A percentile compares a stretch with the other conserved stretches of the same genome.
Conservation (phyloP, 2,797 vertebrate genomes). For the Steatocranus sp. region DNA sequence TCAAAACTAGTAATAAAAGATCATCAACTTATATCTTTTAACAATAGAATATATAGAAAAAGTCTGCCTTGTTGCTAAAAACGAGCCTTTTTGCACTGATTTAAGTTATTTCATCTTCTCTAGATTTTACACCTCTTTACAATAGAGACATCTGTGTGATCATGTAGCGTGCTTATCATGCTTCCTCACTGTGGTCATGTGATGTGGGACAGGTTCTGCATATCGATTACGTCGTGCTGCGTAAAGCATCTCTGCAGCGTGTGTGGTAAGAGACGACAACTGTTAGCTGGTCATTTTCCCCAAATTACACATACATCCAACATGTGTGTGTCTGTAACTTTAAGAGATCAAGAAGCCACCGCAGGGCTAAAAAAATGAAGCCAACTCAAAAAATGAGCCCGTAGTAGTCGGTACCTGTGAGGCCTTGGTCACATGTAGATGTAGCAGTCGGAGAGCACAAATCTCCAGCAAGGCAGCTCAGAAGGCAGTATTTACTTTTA, state of each 20-base stretch:
- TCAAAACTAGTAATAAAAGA: background rate
- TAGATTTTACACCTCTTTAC: background rate
- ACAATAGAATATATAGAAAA: background rate
- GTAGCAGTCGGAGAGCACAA: background rate
- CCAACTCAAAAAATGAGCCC: background rate
- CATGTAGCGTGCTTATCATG: background rate
- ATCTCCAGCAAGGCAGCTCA: background rate
- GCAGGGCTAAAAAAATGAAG: background rate
- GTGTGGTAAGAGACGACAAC: background rate
- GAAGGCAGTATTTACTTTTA: background rate
- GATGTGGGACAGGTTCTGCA: background rate
- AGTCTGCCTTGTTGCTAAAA: background rate
- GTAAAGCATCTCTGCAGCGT: background rate
- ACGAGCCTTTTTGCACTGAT: accelerated
- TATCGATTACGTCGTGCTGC: background rate
- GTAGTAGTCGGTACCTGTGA: too few relatives aligned
- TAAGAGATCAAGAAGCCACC: background rate
- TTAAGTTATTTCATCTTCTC: accelerated
- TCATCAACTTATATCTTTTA: background rate
- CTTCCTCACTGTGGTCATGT: constrained; percentile 5
- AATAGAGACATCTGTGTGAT: background rate
- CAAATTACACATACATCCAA: background rate
- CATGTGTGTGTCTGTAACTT: background rate
- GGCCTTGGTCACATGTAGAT: too few relatives aligned
- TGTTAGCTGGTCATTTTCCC: background rate